Base-by-base conservation (phyloP, 1,140 invertebrate species). In the Cotesia typhae region DNA sequence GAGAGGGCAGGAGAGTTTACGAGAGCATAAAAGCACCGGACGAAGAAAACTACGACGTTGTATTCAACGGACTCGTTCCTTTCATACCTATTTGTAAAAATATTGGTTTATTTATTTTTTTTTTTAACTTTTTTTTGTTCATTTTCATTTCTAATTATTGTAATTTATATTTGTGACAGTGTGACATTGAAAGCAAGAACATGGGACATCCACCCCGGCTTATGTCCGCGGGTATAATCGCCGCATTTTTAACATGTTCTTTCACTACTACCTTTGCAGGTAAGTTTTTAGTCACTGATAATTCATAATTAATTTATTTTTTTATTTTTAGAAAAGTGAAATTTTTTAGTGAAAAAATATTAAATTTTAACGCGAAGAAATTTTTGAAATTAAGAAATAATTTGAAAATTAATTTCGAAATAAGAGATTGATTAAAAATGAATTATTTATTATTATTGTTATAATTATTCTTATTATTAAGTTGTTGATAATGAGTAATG, bases 21-120 rank as follows among this genome's bases (percentile, higher is more conserved):
- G 81, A 85, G 82, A 87, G 83, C 85, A 86, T 86, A 87, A 87
- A 87, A 87, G 83, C 83, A 75, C 76, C 64, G 82, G 55, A 76
- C 80, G 81, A 81, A 82, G 81, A 85, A 85, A 87, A 84, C 79
- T 80, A 76, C 77, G 80, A 82, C 86, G 82, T 85, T 78, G 83
- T 84, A 81, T 84, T 80, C 82, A 78, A 77, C 60, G 80, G 80
- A 82, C 77, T 79, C 81, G 75, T 64, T 71, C 71, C 37, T 66
- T 74, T 55, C 76, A 41, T 59, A 53, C 52, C 41, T 52, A 60
- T 71, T 67, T 55, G 9, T 59, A 74, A 59, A 70, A 65, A 2
- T 51, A 38, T 7, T 47, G 9, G 2, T 41, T 41, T 9, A 7
- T 47, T 47, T 47, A 9, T 47, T 47, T 47, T 47, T 47, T 47